These are phyloP conservation scores for Drosophila macrospina DNA, from an alignment of 2,888 invertebrate genomes.

Conservation along the genomic window DNA sequence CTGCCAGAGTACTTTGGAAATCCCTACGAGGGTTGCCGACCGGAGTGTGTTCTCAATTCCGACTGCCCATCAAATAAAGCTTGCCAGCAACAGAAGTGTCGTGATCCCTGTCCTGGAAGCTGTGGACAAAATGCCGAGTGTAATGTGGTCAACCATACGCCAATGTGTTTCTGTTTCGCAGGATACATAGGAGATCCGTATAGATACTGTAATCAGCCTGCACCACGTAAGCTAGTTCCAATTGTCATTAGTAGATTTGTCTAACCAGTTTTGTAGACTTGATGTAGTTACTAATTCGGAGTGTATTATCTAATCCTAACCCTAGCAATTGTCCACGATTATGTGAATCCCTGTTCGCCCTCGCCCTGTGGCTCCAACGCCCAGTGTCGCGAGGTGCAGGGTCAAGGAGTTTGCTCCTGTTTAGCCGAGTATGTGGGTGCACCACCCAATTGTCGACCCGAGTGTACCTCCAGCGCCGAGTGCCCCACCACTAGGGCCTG, in stretches of 20 bases:
- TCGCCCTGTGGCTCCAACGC: slow-evolving; percentile 92
- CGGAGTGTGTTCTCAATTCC: slow-evolving; percentile 90
- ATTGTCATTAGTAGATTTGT: slow-evolving; percentile 31
- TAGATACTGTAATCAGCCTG: slow-evolving; percentile 86
- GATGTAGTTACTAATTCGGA: slow-evolving; percentile 73
- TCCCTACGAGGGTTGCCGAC: slow-evolving; percentile 91
- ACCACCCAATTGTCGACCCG: slow-evolving; percentile 90
- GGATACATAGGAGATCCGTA: slow-evolving; percentile 89
- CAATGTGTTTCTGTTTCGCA: slow-evolving; percentile 88
- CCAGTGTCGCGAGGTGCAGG: slow-evolving; percentile 89
- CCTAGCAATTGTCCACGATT: slow-evolving; percentile 86
- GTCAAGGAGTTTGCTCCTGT: slow-evolving; percentile 90
- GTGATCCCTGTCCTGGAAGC: slow-evolving; percentile 91
- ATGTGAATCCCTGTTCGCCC: slow-evolving; percentile 85
- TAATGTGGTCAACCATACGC: slow-evolving; percentile 89
- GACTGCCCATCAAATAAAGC: slow-evolving; percentile 91
- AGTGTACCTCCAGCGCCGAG: slow-evolving; percentile 90
- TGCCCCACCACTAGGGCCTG: slow-evolving; percentile 89
- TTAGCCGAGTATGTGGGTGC: slow-evolving; percentile 88
- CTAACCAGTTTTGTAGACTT: slow-evolving; percentile 33
- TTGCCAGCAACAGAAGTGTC: slow-evolving; percentile 90
- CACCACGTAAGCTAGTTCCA: slow-evolving; percentile 82
- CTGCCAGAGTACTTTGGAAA: slow-evolving; percentile 90
- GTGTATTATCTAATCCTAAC: slow-evolving; percentile 55
- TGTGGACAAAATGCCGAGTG: slow-evolving; percentile 92